Evolutionary conservation across 2,888 invertebrate species (phyloP), one percentile per base, ranked within the genome.

Genomic region (Pegoplata infirma): DNA sequence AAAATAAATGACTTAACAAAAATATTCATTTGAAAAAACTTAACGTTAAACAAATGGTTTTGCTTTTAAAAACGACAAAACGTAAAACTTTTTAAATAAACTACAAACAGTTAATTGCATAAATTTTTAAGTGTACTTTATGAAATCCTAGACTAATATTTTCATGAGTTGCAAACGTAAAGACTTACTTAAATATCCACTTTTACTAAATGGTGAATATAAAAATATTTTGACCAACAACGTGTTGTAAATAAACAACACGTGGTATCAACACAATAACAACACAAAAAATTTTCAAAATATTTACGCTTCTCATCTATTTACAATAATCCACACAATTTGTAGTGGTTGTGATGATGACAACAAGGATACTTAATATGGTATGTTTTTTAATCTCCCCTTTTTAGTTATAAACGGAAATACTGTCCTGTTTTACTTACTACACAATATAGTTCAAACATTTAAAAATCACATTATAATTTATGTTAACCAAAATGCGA

Each of bases 381-480:
- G 51, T 7, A 4, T 23, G 12, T 10, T 49, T 23, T 21, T 23
- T 51, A 14, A 7, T 14, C 51, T 12, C 14, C 4, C 14, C 21
- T 17, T 12, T 23, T 12, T 47, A 1, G 14, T 21, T 23, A 3
- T n/a, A 8, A n/a, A 51, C 14, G 21, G n/a, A 51, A 16, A 44
- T 63, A n/a, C 58, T 66, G 64, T 66, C 58, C 78, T 68, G 58
- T 63, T 63, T 10, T 32, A 16, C 25, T 59, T n/a, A n/a, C n/a
- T n/a, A n/a, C n/a, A n/a, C n/a, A n/a, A 47, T 73, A 47, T 67
- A 53, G 74, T 47, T 59, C 25, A 78, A 73, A 47, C 55, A 75
- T 68, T 59, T 17, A 25, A 56, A 63, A 68, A 68, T 75, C 61
- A 68, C 61, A 61, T 75, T 79, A 75, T 79, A 56, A 79, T 75